Evolutionary conservation across 2,888 invertebrate species (phyloP).

Genomic region (Lithodes maja): DNA sequence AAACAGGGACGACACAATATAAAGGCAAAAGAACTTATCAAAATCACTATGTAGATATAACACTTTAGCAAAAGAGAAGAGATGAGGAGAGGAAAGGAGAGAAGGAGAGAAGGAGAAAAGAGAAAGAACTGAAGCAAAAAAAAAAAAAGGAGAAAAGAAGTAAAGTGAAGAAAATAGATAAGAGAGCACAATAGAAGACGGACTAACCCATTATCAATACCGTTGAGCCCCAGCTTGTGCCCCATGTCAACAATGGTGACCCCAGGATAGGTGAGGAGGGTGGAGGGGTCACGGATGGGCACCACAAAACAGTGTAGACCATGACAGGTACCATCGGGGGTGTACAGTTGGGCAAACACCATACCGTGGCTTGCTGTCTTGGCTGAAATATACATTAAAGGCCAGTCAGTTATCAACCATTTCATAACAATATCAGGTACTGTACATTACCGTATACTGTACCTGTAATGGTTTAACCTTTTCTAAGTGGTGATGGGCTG

Average conservation of each 20-base stretch:
- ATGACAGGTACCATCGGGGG: constrained; percentile 85
- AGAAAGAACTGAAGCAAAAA: not conserved
- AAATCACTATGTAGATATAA: no score
- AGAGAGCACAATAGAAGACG: not conserved
- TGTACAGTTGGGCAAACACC: constrained; percentile 91
- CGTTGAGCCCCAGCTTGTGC: constrained; percentile 92
- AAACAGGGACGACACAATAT: no score
- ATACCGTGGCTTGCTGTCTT: constrained; percentile 66
- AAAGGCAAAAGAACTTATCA: no score
- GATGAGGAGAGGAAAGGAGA: no score
- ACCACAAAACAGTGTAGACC: constrained; percentile 94
- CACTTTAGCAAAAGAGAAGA: no score
- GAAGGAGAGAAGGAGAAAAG: not conserved
- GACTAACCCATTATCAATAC: constrained; percentile 91
- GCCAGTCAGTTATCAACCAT: no score
- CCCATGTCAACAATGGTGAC: constrained; percentile 94
- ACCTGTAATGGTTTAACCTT: no score
- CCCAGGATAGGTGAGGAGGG: constrained; percentile 84
- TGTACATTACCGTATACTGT: no score
- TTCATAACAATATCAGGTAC: no score
- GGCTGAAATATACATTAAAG: constrained; percentile 32
- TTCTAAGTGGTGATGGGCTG: no score
- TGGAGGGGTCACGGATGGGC: constrained; percentile 85
- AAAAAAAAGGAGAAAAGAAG: not conserved
- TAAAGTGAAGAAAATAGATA: not conserved